Percentiles rank a stretch among this genome's conserved stretches.
These are phyloP conservation scores for Craniophora ligustri DNA, from an alignment of 2,888 invertebrate species.

Conservation along the genomic window DNA sequence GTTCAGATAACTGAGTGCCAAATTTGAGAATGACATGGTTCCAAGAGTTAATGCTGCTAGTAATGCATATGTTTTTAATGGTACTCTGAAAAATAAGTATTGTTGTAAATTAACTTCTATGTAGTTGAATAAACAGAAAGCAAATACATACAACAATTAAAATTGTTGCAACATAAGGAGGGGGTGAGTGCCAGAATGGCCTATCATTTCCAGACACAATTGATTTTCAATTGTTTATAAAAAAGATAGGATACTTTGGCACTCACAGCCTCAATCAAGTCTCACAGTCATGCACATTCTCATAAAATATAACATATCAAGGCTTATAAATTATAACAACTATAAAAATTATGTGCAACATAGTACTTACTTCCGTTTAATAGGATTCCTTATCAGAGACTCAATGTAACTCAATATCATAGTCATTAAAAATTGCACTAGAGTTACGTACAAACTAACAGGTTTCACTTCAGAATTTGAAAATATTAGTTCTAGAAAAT, in stretches of 20 bases:
- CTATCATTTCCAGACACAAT: too few species aligned
- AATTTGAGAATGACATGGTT: conserved; percentile 98
- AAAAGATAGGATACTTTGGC: too few species aligned
- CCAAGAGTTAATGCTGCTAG: conserved; percentile 96
- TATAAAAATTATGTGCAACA: conserved; percentile 8
- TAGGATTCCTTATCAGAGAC: conserved; percentile 89
- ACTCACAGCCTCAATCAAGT: too few species aligned
- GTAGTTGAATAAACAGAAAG: too few species aligned
- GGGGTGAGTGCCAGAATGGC: too few species aligned
- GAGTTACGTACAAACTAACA: conserved; percentile 97
- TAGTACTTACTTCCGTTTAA: conserved; percentile 86
- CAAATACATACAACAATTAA: too few species aligned
- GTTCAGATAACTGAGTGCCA: conserved; percentile 97
- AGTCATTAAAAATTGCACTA: conserved; percentile 97
- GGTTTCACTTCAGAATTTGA: conserved; percentile 96
- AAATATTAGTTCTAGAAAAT: conserved; percentile 97
- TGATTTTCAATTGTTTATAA: too few species aligned
- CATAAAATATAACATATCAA: conserved; percentile 8
- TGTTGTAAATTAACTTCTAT: not conserved
- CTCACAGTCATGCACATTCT: not conserved
- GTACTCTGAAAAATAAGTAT: conserved; percentile 91
- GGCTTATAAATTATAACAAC: not conserved
- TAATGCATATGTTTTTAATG: conserved; percentile 93
- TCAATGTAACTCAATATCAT: conserved; percentile 94
- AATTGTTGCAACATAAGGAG: too few species aligned